These are phyloP conservation scores for Mesembrinibis cayennensis DNA, from an alignment of 2,113 vertebrate genomes.

Conservation along the genomic window DNA sequence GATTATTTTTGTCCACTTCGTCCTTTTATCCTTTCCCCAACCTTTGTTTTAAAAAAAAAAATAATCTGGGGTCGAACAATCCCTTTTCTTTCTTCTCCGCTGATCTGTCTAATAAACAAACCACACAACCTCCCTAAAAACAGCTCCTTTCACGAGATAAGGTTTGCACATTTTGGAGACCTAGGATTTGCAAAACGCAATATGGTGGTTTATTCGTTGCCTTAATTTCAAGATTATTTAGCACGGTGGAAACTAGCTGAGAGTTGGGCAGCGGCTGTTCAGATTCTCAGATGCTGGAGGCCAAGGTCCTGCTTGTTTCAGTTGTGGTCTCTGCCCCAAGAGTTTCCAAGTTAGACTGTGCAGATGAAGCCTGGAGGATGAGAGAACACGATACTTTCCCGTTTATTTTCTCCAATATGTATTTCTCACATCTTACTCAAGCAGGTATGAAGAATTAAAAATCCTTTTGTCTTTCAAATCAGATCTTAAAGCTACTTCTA, in stretches of 20 bases:
- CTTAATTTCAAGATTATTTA: background rate
- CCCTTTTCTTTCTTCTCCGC: background rate
- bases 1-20: background rate
- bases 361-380: background rate
- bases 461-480: background rate
- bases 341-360: background rate
- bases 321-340: background rate
- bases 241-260: background rate
- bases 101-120: background rate
- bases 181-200: background rate
- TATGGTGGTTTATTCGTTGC: background rate
- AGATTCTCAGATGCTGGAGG: background rate
- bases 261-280: fast-evolving
- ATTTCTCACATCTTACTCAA: background rate
- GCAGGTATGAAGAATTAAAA: background rate
- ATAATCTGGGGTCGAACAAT: background rate
- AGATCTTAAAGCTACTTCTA: background rate
- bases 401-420: fast-evolving
- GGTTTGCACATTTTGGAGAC: background rate
- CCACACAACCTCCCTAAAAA: background rate
- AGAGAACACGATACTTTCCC: fast-evolving
- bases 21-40: background rate
- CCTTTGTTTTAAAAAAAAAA: background rate
- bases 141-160: background rate
- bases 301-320: background rate